Percentiles rank a stretch among this genome's conserved stretches.
Conservation (phyloP, 2,888 invertebrate genomes). For the Serripes groenlandicus region DNA sequence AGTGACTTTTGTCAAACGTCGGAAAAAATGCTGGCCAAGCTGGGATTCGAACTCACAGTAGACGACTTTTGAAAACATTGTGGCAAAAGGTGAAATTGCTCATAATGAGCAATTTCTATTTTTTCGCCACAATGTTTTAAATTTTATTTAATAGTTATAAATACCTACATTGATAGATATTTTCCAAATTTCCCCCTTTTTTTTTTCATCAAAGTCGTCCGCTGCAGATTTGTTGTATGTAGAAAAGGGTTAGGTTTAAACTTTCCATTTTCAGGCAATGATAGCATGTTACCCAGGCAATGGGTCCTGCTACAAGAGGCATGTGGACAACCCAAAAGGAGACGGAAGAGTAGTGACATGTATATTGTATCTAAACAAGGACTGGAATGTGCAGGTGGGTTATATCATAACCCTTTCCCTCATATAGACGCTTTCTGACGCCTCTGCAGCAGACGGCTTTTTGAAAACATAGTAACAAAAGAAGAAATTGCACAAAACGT, state of each 20-base stretch:
- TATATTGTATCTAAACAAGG: slow-evolving; percentile 97
- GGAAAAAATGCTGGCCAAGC: too few species aligned
- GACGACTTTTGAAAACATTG: too few species aligned
- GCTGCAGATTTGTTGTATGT: too few species aligned
- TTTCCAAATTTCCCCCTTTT: too few species aligned
- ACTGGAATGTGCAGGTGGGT: slow-evolving; percentile 93
- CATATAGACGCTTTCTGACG: not conserved
- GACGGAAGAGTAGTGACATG: slow-evolving; percentile 98
- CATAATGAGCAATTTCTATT: not conserved
- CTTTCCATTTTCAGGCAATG: slow-evolving; percentile 92
- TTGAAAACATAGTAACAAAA: too few species aligned
- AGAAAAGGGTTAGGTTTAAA: not conserved
- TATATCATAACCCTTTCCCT: not conserved
- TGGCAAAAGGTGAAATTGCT: not conserved
- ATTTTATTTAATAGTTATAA: too few species aligned
- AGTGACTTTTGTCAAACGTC: too few species aligned
- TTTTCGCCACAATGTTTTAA: not conserved
- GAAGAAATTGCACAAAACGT: too few species aligned
- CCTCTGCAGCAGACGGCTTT: too few species aligned
- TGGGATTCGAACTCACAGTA: too few species aligned
- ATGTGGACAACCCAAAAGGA: slow-evolving; percentile 98
- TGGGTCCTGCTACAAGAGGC: slow-evolving; percentile 97
- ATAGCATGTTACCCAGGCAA: slow-evolving; percentile 98
- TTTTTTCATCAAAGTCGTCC: too few species aligned
- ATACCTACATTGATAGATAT: too few species aligned